These are phyloP conservation scores for Drosophila gunungcola DNA, from an alignment of 1,140 invertebrate genomes.

Conservation along the genomic window DNA sequence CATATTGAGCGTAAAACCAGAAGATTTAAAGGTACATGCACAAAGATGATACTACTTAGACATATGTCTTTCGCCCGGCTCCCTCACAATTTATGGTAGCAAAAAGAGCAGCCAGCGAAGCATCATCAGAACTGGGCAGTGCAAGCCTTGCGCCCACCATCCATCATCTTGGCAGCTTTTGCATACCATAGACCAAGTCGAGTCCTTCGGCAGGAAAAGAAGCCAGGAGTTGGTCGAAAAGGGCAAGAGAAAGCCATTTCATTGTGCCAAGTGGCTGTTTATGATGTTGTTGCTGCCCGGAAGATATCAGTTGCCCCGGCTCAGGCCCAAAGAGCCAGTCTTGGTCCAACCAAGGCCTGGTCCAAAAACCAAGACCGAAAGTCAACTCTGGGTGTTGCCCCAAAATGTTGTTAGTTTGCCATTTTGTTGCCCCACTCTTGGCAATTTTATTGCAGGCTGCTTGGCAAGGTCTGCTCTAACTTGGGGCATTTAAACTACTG, in stretches of 20 bases:
- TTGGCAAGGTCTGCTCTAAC: conserved; percentile 2
- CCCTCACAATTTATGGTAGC: conserved; percentile 56
- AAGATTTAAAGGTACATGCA: conserved; percentile 79
- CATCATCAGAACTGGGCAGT: conserved; percentile 39
- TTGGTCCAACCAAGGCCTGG: conserved; percentile 2
- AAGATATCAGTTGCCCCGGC: conserved; percentile 72
- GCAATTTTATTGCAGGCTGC: conserved; percentile 27
- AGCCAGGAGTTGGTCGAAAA: conserved; percentile 1
- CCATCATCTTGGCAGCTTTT: conserved; percentile 59
- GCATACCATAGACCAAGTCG: conserved; percentile 45
- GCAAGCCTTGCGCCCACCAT: conserved; percentile 42
- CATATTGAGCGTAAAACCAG: conserved; percentile 79
- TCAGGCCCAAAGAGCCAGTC: conserved; percentile 8
- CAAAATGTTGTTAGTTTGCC: conserved; percentile 66
- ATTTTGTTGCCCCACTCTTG: conserved; percentile 47
- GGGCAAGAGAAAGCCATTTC: conserved; percentile 35
- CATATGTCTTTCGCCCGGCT: conserved; percentile 59
- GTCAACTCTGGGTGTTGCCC: conserved; percentile 54
- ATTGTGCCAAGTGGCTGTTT: conserved; percentile 74
- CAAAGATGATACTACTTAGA: conserved; percentile 69
- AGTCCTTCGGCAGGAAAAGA: conserved; percentile 16
- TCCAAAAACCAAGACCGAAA: conserved; percentile 33
- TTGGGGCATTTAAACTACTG: background rate
- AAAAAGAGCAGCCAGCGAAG: conserved; percentile 18
- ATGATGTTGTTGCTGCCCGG: conserved; percentile 65